Evolutionary conservation across 2,113 vertebrate species (phyloP).

Genomic region (Hippopotamus amphibius): DNA sequence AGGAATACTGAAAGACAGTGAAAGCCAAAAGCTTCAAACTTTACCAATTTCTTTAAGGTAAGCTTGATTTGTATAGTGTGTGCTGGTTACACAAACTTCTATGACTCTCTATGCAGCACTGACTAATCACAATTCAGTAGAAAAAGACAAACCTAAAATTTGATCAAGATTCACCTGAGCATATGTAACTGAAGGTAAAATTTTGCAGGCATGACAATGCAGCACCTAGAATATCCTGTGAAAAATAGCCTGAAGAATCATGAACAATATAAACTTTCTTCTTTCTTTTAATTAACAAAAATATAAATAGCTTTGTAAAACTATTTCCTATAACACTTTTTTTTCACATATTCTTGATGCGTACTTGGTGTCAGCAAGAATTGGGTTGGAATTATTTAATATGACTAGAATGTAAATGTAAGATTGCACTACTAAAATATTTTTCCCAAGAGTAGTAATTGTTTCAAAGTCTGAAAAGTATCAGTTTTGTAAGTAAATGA

Average conservation of each 20-base stretch:
- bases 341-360: background rate
- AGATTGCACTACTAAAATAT: background rate
- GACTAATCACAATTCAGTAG: background rate
- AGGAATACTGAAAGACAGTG: background rate
- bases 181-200: background rate
- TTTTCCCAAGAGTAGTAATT: background rate
- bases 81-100: background rate
- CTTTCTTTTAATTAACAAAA: conserved; percentile 24
- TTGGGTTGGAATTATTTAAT: background rate
- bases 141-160: background rate
- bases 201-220: background rate
- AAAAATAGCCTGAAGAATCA: background rate
- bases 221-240: background rate
- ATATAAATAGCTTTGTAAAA: background rate
- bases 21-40: background rate
- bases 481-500: conserved; percentile 5
- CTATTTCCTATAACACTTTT: background rate
- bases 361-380: background rate
- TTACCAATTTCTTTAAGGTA: background rate
- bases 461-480: background rate
- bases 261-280: background rate
- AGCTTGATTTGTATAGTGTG: background rate
- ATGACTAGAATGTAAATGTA: background rate
- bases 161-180: background rate
- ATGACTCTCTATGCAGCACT: background rate